Evolutionary conservation across 1,140 invertebrate species (phyloP), one percentile per base, ranked within the genome.

Genomic region (Trichonephila inaurata): DNA sequence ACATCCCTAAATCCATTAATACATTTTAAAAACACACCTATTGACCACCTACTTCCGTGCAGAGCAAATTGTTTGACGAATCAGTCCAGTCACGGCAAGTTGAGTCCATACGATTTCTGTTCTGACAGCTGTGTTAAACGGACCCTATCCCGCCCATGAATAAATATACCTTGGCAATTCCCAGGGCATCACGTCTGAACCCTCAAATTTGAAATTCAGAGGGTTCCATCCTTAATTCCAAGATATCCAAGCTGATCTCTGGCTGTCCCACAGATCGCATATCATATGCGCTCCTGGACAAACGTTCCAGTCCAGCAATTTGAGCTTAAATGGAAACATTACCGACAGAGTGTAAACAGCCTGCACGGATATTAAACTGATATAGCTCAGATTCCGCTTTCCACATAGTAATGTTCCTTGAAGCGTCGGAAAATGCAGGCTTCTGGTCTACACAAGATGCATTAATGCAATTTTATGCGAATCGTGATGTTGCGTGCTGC

Each of bases 281-380:
- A 77, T 91, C 72, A 33, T 40, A 24, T 33, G 58, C 69, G n/a
- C n/a, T 19, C 77, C n/a, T 51, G 44, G 62, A 72, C 88, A 51
- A 89, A 77, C 66, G 69, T 77, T 91, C 69, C 89, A 44, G n/a
- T 82, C 72, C 24, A 82, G 44, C 40, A 62, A 82, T 81, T 82
- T 91, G 72, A 91, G 89, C 89, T 62, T 91, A 81, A 91, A 91
- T 81, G 89, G 89, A 91, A 91, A 81, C 89, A 82, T 91, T 81
- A 81, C 51, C 69, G 89, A 40, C 24, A 58, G 19, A 82, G 69
- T 44, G 89, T 64, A 81, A 82, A 91, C 72, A 91, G 72, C 33
- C 62, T 61, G 89, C 28, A 21, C 72, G 88, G 64, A 89, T 89
- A 72, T 89, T 89, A 89, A 66, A 77, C 88, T 89, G 88, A 89